phyloP scores from a whole-genome alignment of 2,888 invertebrate species.

The Sepioteuthis lessoniana region DNA sequence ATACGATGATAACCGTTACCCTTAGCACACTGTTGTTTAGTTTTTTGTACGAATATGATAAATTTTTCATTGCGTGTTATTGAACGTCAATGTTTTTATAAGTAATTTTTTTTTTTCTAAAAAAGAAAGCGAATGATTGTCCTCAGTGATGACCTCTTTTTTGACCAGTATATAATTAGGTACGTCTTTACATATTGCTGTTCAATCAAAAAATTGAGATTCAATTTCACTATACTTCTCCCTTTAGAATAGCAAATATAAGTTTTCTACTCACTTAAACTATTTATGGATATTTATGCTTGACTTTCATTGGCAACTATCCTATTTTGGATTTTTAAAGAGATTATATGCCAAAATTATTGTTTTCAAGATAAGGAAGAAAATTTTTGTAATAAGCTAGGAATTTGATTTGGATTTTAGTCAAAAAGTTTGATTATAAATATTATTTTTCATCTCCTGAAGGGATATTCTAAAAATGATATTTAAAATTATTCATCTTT shows the following conservation, averaged over 20 bases:
- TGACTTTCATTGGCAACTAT: not conserved
- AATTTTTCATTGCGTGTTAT: not conserved
- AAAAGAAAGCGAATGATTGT: not conserved
- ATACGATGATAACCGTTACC: no score
- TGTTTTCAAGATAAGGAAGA: not conserved
- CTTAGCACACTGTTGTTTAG: no score
- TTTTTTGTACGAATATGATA: no score
- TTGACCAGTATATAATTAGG: not conserved
- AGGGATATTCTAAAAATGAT: not conserved
- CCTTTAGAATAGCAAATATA: not conserved
- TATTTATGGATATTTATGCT: not conserved
- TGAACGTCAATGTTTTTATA: not conserved
- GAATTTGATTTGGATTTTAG: not conserved
- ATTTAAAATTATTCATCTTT: not conserved
- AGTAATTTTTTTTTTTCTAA: not conserved
- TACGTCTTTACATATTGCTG: not conserved
- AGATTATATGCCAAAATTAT: not conserved
- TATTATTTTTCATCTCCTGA: not conserved
- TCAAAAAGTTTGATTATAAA: not conserved
- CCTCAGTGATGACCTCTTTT: not conserved
- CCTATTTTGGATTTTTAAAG: constrained; percentile 12
- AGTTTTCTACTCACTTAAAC: not conserved
- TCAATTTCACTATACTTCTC: not conserved
- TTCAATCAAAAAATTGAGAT: not conserved
- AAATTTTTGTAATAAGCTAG: not conserved